Base-by-base conservation (phyloP, 2,113 vertebrate genomes). In the Martes martes region DNA sequence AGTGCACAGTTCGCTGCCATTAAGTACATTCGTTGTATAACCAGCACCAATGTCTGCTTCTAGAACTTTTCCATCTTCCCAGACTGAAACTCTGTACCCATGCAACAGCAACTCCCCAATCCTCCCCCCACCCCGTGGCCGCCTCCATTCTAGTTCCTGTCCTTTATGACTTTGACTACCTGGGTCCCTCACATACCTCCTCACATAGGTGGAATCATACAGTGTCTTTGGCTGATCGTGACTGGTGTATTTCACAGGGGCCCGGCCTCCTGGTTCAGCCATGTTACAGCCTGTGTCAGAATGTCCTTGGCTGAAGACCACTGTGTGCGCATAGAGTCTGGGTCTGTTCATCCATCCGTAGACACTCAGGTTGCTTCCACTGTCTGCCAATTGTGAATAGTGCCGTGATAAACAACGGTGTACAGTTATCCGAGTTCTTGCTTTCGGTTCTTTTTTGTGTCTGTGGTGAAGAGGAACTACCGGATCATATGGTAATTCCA, bases 221-320 rank as follows among this genome's bases (percentile, higher is more conserved):
- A 36, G 57, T 31, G 57, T n/a, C 21, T 74, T 33, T 55, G 74
- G 61, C 57, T 39, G 26, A 42, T 45, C 42, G 76, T 84, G 82
- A 23, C 57, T 36, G 63, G 63, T 4, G 31, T 45, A 21, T 71
- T 84, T 80, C 76, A 7, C n/a, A 83, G 31, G 50, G 2, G 11
- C 21, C 50, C 7, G 26, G 14, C 79, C 24, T 71, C 16, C 5
- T 11, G 21, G 26, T 9, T 79, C 24, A 24, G 28, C 90, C 14
- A 0, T 21, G 23, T 33, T n/a, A 7, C 0, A 52, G 19, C 39
- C 0, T 7, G 9, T 14, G 78, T n/a, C 9, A 7, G 47, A 11
- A 74, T 47, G 21, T 26, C 26, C n/a, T 39, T 19, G n/a, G n/a
- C 71, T 71, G 80, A 23, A 16, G 36, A 24, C n/a, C 36, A 14